Percentiles rank a stretch among this genome's conserved stretches.
Evolutionary conservation across 2,797 vertebrate genomes (phyloP).

Genomic region (Epinephelus coioides): DNA sequence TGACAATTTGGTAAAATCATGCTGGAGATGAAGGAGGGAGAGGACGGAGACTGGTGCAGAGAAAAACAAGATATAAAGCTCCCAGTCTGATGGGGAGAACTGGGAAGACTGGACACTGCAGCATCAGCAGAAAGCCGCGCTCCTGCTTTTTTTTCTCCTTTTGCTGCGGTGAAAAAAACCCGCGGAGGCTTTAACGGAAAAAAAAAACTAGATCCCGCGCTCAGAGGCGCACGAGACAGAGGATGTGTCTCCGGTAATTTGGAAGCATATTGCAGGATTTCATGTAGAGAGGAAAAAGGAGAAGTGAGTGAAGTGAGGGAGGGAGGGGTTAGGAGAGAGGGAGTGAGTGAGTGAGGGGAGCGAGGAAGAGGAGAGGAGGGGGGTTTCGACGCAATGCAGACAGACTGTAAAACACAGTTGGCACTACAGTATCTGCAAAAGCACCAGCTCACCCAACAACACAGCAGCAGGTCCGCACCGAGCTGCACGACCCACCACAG

Average conservation of each 20-base stretch:
- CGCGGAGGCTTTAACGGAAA: constrained; percentile 3
- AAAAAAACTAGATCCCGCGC: constrained; percentile 40
- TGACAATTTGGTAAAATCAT: constrained; percentile 71
- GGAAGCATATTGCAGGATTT: constrained; percentile 79
- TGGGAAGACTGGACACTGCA: constrained; percentile 81
- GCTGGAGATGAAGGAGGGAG: constrained; percentile 45
- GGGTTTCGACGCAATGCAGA: constrained; percentile 88
- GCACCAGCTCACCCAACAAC: constrained; percentile 9
- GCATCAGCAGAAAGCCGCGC: constrained; percentile 88
- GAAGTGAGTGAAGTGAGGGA: constrained; percentile 47
- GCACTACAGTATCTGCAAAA: constrained; percentile 57
- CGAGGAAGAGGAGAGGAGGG: constrained; percentile 21
- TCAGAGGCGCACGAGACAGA: constrained; percentile 14
- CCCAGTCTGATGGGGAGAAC: constrained; percentile 25
- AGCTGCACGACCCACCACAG: background rate
- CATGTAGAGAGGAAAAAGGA: constrained; percentile 48
- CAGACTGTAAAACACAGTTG: constrained; percentile 81
- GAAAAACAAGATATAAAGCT: background rate
- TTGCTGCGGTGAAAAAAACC: constrained; percentile 66
- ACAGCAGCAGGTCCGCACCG: constrained; percentile 1
- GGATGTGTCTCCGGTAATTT: constrained; percentile 54
- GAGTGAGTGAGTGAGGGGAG: constrained; percentile 32
- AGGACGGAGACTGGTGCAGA: constrained; percentile 6
- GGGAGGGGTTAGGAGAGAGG: constrained; percentile 42
- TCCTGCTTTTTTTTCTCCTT: background rate